A percentile compares a stretch with the other conserved stretches of the same genome.
phyloP scores from a whole-genome alignment of 2,113 vertebrate species.

The Scomber japonicus region DNA sequence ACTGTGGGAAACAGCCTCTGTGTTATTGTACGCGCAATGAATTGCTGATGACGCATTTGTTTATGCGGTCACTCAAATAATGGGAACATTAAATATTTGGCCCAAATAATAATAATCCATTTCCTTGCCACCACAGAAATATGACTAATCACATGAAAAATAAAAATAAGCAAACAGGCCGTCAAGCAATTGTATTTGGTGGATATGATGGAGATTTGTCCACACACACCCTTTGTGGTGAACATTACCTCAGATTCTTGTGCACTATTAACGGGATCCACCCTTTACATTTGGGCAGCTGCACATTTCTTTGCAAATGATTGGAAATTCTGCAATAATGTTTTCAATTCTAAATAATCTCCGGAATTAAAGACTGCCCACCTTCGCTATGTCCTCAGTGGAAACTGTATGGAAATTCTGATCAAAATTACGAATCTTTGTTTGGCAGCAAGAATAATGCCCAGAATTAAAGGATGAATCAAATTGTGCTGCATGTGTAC shows the following conservation, averaged over 20 bases:
- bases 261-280: constrained; percentile 46
- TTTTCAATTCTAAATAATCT: constrained; percentile 16
- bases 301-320: constrained; percentile 47
- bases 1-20: constrained; percentile 83
- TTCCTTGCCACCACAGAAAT: constrained; percentile 76
- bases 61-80: constrained; percentile 84
- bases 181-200: constrained; percentile 68
- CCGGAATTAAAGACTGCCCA: background rate
- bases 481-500: constrained; percentile 25
- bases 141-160: constrained; percentile 75
- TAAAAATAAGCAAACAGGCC: constrained; percentile 77
- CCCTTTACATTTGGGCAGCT: constrained; percentile 40
- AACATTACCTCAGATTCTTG: constrained; percentile 69
- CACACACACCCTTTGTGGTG: constrained; percentile 63
- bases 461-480: constrained; percentile 46
- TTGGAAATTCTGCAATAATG: constrained; percentile 36
- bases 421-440: constrained; percentile 43
- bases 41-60: constrained; percentile 84
- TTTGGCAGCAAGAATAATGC: constrained; percentile 35
- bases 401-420: constrained; percentile 62
- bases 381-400: constrained; percentile 6
- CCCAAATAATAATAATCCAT: constrained; percentile 83
- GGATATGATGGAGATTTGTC: constrained; percentile 72
- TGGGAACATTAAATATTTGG: constrained; percentile 89
- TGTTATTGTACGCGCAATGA: constrained; percentile 84